Percentiles rank a stretch among this genome's conserved stretches.
Evolutionary conservation across 2,113 vertebrate genomes (phyloP).

Genomic region (Thunnus thynnus): DNA sequence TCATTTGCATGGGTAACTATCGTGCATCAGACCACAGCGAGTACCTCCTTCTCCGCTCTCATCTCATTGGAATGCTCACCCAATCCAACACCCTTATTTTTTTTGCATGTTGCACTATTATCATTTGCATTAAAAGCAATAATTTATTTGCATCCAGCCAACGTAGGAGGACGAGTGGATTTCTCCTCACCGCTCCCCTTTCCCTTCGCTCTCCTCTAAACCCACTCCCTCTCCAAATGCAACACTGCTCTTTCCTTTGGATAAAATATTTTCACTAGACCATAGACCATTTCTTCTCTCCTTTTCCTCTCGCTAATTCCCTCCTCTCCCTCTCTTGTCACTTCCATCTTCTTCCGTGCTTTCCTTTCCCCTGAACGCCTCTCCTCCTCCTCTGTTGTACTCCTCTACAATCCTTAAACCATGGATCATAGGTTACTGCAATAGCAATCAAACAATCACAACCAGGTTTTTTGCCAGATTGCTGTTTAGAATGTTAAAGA

Average conservation of each 20-base stretch:
- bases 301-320: conserved; percentile 43
- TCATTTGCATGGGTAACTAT: conserved; percentile 34
- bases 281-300: conserved; percentile 56
- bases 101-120: conserved; percentile 19
- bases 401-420: not conserved
- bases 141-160: conserved; percentile 35
- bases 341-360: conserved; percentile 36
- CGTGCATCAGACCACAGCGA: conserved; percentile 16
- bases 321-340: conserved; percentile 54
- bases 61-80: conserved; percentile 16
- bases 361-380: conserved; percentile 23
- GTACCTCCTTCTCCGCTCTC: not conserved
- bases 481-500: too few relatives aligned
- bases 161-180: conserved; percentile 12
- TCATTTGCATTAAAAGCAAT: conserved; percentile 42
- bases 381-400: not conserved
- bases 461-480: too few relatives aligned
- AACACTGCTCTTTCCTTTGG: conserved; percentile 61
- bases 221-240: conserved; percentile 46
- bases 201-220: not conserved
- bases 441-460: conserved; percentile 2
- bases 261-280: conserved; percentile 65
- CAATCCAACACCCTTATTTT: conserved; percentile 2
- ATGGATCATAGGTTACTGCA: not conserved
- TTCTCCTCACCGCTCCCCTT: conserved; percentile 5